A percentile compares a stretch with the other conserved stretches of the same genome.
Evolutionary conservation across 92 coral and sea anemone species (phyloP).

Genomic region (Hydrozoanthus gracilis): DNA sequence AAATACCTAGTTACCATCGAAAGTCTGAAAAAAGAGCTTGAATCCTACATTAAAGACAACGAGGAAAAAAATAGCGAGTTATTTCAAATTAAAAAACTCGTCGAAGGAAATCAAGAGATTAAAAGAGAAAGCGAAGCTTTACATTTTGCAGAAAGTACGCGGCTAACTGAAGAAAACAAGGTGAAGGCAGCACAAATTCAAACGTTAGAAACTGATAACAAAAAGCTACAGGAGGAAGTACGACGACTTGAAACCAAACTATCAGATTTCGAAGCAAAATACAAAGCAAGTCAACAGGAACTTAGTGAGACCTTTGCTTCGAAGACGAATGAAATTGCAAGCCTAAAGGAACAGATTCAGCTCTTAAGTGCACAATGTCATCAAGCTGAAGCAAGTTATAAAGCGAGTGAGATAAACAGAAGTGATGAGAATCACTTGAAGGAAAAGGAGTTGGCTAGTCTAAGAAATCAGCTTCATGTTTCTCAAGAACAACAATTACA

Average conservation of each 20-base stretch:
- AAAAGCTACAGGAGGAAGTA: not conserved
- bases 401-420: conserved; percentile 16
- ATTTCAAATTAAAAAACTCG: conserved; percentile 34
- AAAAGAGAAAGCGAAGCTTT: conserved; percentile 28
- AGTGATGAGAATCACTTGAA: conserved; percentile 26
- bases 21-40: conserved; percentile 64
- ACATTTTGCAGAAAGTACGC: not conserved
- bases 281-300: conserved; percentile 8
- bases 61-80: conserved; percentile 44
- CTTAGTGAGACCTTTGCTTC: not conserved
- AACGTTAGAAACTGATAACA: not conserved
- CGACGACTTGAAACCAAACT: conserved; percentile 4
- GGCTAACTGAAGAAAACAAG: conserved; percentile 10
- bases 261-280: conserved; percentile 6
- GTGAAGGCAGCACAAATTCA: not conserved
- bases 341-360: conserved; percentile 19
- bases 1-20: conserved; percentile 26
- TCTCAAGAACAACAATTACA: conserved; percentile 13
- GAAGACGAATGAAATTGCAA: conserved; percentile 12
- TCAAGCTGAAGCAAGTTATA: conserved; percentile 29
- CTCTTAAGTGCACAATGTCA: conserved; percentile 1
- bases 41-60: conserved; percentile 57
- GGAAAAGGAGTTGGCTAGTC: conserved; percentile 3
- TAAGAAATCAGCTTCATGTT: conserved; percentile 6
- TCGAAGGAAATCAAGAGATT: conserved; percentile 40